These are phyloP conservation scores for Isotomurus palustris DNA, from an alignment of 2,888 invertebrate species.

Conservation along the genomic window DNA sequence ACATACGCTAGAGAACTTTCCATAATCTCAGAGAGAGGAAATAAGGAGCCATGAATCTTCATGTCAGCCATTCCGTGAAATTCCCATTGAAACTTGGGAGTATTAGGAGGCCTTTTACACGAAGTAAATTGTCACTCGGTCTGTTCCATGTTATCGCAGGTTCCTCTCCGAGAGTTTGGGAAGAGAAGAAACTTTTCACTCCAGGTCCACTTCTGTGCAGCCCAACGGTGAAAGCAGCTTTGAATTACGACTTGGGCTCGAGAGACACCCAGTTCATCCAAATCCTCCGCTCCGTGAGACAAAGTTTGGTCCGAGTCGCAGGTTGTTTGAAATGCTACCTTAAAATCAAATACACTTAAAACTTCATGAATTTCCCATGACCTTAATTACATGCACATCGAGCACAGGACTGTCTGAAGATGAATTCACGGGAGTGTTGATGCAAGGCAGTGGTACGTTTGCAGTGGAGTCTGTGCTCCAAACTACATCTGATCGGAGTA, in stretches of 20 bases:
- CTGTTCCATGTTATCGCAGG: too few relatives aligned
- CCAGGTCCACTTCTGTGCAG: constrained; percentile 53
- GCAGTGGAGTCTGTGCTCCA: constrained; percentile 53
- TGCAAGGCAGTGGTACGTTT: constrained; percentile 55
- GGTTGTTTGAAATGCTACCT: too few relatives aligned
- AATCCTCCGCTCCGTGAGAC: constrained; percentile 49
- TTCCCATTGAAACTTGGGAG: too few relatives aligned
- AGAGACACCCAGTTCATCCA: constrained; percentile 51
- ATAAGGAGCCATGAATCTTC: too few relatives aligned
- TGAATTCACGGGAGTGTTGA: constrained; percentile 50
- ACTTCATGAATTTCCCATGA: too few relatives aligned
- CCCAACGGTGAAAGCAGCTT: constrained; percentile 45
- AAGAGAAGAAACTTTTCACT: constrained; percentile 51
- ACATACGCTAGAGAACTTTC: too few relatives aligned
- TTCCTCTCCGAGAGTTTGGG: too few relatives aligned
- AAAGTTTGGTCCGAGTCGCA: constrained; percentile 49
- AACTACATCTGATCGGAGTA: constrained; percentile 49
- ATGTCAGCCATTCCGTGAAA: too few relatives aligned
- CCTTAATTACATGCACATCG: neutral
- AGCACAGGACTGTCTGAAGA: constrained; percentile 47
- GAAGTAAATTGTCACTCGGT: too few relatives aligned
- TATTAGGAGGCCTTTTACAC: too few relatives aligned
- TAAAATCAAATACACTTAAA: too few relatives aligned
- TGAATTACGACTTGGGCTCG: constrained; percentile 50
- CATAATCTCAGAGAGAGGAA: too few relatives aligned